Conservation (phyloP, 2,113 vertebrate species). For the Chlorodrepanis virens region DNA sequence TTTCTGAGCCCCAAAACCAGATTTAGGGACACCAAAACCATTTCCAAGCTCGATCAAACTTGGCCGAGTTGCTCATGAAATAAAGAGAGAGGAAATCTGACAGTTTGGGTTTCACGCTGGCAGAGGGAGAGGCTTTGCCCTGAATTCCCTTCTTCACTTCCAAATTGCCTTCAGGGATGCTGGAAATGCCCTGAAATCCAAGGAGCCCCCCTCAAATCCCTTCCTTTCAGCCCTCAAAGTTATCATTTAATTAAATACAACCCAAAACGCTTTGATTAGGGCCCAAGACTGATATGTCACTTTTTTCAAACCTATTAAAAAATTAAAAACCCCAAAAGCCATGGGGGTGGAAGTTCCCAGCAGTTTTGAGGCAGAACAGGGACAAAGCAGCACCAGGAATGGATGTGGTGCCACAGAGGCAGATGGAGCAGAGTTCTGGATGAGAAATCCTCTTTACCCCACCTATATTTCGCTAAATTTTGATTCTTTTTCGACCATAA, state of each 20-base stretch:
- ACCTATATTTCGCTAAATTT: neutral
- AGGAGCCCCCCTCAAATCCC: neutral
- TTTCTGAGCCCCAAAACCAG: neutral
- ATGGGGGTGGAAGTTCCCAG: accelerated
- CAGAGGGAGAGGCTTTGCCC: neutral
- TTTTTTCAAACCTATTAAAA: neutral
- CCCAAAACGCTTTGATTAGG: neutral
- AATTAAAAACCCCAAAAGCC: neutral
- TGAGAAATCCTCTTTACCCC: neutral
- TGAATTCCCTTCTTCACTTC: neutral
- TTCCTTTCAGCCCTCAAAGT: neutral
- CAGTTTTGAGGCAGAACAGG: neutral
- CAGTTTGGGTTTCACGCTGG: neutral
- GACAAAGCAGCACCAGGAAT: neutral
- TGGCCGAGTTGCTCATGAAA: neutral
- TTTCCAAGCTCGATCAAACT: accelerated
- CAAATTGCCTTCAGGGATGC: neutral
- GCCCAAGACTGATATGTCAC: neutral
- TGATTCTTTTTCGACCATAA: neutral
- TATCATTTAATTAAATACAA: neutral
- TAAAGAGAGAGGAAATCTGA: neutral
- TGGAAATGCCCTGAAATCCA: neutral
- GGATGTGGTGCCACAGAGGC: neutral
- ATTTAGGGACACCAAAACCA: neutral
- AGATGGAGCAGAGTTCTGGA: neutral